Evolutionary conservation across 2,888 invertebrate species (phyloP).

Genomic region (Ceriagrion tenellum): DNA sequence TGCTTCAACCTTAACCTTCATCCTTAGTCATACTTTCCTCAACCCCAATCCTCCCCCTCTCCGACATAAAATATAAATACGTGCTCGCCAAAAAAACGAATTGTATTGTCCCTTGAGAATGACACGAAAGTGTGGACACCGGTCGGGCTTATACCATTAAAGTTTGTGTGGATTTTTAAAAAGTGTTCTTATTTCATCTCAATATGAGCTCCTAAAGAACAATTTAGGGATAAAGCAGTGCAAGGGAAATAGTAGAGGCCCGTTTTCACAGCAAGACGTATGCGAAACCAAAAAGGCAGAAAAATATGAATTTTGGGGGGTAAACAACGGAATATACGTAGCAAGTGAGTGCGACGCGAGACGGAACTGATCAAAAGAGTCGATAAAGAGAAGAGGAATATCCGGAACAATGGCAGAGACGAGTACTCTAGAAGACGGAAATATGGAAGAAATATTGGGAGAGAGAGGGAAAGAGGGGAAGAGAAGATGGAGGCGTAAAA

Average conservation of each 20-base stretch:
- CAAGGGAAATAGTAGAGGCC: background rate
- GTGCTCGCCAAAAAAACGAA: no score
- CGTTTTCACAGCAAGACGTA: background rate
- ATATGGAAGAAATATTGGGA: background rate
- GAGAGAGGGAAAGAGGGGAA: background rate
- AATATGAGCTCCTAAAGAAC: no score
- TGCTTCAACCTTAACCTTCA: no score
- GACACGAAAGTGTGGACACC: no score
- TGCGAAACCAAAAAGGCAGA: background rate
- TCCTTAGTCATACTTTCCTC: no score
- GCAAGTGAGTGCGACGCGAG: background rate
- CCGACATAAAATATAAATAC: no score
- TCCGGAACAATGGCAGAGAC: background rate
- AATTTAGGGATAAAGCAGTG: background rate
- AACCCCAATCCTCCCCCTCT: no score
- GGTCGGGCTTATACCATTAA: no score
- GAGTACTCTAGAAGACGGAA: background rate
- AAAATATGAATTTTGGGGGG: background rate
- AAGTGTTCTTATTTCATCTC: no score
- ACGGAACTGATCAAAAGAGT: background rate
- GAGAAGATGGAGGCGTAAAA: background rate
- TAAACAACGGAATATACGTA: background rate
- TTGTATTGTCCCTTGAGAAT: no score
- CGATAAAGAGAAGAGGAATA: background rate
- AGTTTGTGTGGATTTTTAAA: no score